These are phyloP conservation scores for Papilio gigon DNA, from an alignment of 2,888 invertebrate genomes.

Conservation along the genomic window DNA sequence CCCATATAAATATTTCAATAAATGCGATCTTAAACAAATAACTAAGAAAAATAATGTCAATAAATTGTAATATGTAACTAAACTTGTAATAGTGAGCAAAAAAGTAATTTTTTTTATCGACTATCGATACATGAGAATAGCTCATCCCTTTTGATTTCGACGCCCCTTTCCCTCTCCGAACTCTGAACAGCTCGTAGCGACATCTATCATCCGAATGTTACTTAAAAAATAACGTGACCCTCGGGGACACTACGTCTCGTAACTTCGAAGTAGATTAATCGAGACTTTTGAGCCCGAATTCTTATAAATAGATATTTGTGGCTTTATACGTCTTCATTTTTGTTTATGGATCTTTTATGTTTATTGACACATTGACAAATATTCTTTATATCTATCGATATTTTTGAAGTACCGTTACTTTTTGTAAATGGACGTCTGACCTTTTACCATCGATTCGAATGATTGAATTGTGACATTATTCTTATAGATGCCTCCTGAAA, in stretches of 20 bases:
- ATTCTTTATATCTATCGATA: not conserved
- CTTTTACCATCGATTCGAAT: not conserved
- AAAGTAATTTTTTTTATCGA: not conserved
- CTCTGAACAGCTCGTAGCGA: constrained; percentile 26
- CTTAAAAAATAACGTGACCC: constrained; percentile 38
- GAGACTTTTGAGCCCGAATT: constrained; percentile 16
- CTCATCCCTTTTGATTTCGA: constrained; percentile 3
- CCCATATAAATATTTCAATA: no score
- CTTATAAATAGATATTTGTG: constrained; percentile 24
- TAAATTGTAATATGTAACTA: no score
- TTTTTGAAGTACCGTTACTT: constrained; percentile 6
- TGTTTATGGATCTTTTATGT: constrained; percentile 7
- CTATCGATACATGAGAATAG: constrained; percentile 17
- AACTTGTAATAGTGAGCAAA: no score
- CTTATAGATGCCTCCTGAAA: not conserved
- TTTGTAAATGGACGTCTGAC: not conserved
- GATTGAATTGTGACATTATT: not conserved
- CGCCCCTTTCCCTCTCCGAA: constrained; percentile 18
- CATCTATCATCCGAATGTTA: constrained; percentile 35
- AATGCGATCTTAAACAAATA: no score
- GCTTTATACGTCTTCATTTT: constrained; percentile 17
- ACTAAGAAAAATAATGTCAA: no score
- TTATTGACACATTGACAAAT: constrained; percentile 11
- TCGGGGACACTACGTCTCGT: constrained; percentile 25
- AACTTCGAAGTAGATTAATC: constrained; percentile 31